phyloP scores from a whole-genome alignment of 2,888 invertebrate species.

The Ceratothoa steindachneri region DNA sequence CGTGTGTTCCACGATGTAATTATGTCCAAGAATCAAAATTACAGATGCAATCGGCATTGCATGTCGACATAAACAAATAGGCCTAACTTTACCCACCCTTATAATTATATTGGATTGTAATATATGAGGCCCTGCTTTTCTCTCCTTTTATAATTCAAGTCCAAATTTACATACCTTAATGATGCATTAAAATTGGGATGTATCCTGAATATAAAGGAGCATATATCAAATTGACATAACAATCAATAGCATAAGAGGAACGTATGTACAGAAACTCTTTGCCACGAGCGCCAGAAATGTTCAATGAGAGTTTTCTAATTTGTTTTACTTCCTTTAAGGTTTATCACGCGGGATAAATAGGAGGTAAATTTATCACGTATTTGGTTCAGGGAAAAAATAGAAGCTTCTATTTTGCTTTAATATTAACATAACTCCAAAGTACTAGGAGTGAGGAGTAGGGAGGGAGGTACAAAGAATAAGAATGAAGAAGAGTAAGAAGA shows the following conservation, averaged over 20 bases:
- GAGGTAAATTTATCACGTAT: background rate
- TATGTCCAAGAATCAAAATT: background rate
- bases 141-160: slow-evolving; percentile 10
- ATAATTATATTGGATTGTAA: slow-evolving; percentile 13
- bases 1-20: background rate
- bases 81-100: background rate
- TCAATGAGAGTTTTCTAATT: background rate
- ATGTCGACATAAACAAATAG: slow-evolving; percentile 3
- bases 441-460: too few species aligned
- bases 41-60: slow-evolving; percentile 9
- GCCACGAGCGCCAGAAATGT: background rate
- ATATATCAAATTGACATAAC: slow-evolving; percentile 4
- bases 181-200: slow-evolving; percentile 9
- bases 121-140: slow-evolving; percentile 7
- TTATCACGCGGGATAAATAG: background rate
- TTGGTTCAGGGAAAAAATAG: background rate
- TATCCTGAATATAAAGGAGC: slow-evolving; percentile 9
- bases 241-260: background rate
- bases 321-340: background rate
- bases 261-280: background rate
- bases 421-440: background rate
- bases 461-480: too few species aligned
- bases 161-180: slow-evolving; percentile 6
- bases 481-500: too few species aligned
- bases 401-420: background rate